These are phyloP conservation scores for Daphoenositta chrysoptera DNA, from an alignment of 2,113 vertebrate species.

Conservation along the genomic window DNA sequence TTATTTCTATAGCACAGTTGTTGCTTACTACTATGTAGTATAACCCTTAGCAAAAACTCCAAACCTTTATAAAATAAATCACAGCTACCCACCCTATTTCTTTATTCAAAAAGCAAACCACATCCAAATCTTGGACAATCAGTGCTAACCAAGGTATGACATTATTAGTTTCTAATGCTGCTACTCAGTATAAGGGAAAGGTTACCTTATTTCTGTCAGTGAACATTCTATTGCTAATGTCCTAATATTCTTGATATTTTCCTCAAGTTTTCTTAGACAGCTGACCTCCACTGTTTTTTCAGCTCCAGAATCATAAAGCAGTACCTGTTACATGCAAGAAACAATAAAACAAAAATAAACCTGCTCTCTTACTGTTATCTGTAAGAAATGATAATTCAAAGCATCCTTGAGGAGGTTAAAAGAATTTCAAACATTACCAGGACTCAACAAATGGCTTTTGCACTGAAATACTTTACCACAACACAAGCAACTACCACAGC, in stretches of 20 bases:
- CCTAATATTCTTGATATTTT: slow-evolving; percentile 65
- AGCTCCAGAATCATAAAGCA: slow-evolving; percentile 85
- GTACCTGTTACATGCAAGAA: slow-evolving; percentile 75
- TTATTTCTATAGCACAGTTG: neutral
- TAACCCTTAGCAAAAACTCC: neutral
- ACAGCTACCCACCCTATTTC: neutral
- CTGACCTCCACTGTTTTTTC: slow-evolving; percentile 69
- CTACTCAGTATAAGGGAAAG: neutral
- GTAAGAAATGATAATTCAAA: neutral
- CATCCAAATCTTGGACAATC: neutral
- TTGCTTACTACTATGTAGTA: neutral
- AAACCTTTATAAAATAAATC: neutral
- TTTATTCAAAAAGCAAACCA: neutral
- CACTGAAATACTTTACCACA: neutral
- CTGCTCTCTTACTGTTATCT: neutral
- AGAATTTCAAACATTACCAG: neutral
- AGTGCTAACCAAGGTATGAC: neutral
- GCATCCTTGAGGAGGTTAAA: neutral
- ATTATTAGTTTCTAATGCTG: neutral
- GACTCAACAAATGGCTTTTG: neutral
- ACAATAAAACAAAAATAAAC: neutral
- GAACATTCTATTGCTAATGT: slow-evolving; percentile 82
- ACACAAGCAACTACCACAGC: neutral
- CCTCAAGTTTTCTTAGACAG: slow-evolving; percentile 76
- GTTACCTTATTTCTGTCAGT: slow-evolving; percentile 85